Evolutionary conservation across 2,113 vertebrate genomes (phyloP).

Genomic region (Periophthalmus modestus): DNA sequence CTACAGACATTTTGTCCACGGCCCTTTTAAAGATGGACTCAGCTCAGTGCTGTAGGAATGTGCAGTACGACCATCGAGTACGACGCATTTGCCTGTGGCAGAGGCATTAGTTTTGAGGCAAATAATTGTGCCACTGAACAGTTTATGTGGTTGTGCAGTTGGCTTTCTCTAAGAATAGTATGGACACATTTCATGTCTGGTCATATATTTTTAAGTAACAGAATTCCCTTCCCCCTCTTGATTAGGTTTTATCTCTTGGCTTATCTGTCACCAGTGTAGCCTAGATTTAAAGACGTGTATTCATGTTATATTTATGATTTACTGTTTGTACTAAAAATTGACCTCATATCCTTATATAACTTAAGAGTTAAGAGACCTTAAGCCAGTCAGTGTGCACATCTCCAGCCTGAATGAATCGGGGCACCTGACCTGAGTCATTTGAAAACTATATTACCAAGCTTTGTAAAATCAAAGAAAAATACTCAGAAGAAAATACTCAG

Average conservation of each 20-base stretch:
- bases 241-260: slow-evolving; percentile 39
- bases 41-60: background rate
- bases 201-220: slow-evolving; percentile 16
- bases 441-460: background rate
- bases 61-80: background rate
- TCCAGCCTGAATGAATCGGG: background rate
- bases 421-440: background rate
- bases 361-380: background rate
- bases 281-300: background rate
- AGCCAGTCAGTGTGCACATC: background rate
- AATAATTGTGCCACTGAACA: background rate
- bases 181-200: slow-evolving; percentile 6
- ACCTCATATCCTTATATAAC: background rate
- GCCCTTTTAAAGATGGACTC: background rate
- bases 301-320: background rate
- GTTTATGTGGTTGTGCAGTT: background rate
- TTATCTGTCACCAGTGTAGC: slow-evolving; percentile 7
- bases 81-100: background rate
- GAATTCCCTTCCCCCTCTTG: slow-evolving; percentile 33
- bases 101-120: background rate
- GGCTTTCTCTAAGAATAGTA: background rate
- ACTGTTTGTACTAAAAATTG: background rate
- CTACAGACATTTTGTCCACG: background rate
- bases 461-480: background rate
- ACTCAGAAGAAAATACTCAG: background rate